Percentiles rank a stretch among this genome's conserved stretches.
These are phyloP conservation scores for Tadarida brasiliensis DNA, from an alignment of 2,797 vertebrate species.

Conservation along the genomic window DNA sequence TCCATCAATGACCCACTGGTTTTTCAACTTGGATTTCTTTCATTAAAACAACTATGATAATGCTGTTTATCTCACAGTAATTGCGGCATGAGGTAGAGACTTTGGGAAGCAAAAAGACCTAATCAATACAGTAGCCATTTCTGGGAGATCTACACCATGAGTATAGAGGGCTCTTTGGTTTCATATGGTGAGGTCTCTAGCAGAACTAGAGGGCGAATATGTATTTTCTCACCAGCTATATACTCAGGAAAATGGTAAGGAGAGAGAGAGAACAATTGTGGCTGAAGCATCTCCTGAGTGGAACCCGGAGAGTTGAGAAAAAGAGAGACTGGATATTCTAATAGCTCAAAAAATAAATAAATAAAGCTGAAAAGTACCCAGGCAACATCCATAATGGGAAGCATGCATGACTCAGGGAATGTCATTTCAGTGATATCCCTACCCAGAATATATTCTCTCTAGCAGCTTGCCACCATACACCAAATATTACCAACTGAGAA, in stretches of 20 bases:
- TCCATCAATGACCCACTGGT: background rate
- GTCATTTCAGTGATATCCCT: background rate
- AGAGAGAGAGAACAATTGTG: background rate
- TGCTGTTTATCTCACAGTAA: background rate
- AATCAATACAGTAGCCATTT: slow-evolving; percentile 9
- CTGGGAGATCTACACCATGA: background rate
- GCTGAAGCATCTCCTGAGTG: background rate
- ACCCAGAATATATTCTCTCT: background rate
- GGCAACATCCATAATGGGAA: background rate
- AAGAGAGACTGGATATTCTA: background rate
- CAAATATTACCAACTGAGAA: background rate
- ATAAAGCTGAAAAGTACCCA: background rate
- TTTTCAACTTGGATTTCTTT: slow-evolving; percentile 46
- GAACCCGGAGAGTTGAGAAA: background rate
- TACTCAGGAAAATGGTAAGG: background rate
- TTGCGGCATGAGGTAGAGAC: background rate
- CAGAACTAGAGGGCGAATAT: background rate
- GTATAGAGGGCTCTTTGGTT: background rate
- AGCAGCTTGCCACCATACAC: background rate
- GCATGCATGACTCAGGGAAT: background rate
- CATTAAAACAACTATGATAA: slow-evolving; percentile 7
- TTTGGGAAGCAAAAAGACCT: background rate
- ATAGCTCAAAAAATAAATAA: background rate
- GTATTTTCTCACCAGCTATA: background rate
- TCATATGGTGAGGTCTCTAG: background rate